Base-by-base conservation (phyloP, 2,113 vertebrate genomes). In the Ciconia boyciana region DNA sequence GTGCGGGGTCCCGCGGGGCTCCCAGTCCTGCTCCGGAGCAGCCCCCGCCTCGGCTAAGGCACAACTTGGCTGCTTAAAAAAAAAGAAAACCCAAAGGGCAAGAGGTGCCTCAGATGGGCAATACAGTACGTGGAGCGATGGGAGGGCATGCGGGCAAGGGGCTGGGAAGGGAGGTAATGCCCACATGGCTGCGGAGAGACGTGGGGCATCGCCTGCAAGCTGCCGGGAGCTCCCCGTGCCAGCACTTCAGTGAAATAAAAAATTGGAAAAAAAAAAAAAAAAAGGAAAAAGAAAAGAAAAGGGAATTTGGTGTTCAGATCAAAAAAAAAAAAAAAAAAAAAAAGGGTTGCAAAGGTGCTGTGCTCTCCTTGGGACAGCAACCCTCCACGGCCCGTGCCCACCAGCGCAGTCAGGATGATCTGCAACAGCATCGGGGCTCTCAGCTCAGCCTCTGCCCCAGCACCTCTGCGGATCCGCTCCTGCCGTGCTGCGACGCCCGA, bases 1-100 rank as follows among this genome's bases (percentile, higher is more conserved):
- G 1, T 12, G n/a, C 0, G 16, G 57, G n/a, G 29, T 52, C 24
- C 31, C 1, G 1, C 0, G 13, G 46, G 44, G n/a, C 32, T 77
- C 54, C 75, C 64, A 55, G 70, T 41, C 31, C 7, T 4, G 46
- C 66, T 52, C 29, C 5, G 11, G 41, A 46, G 71, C 1, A 14
- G n/a, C 11, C 43, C 91, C 57, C 3, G 0, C 58, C 49, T 41
- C 5, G 25, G 57, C 34, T 94, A 95, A 97, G 95, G 96, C 95
- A 96, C 96, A 69, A 86, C 57, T 83, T 0, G 94, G 92, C 54
- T 91, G 88, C 48, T 74, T 70, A 51, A 70, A 48, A 25, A 48
- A 57, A 26, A 32, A 11, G 13, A 34, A 61, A 32, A 60, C 36
- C 39, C 43, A 21, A 66, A 13, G 18, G 71, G 52, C 18, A 46